Percentiles rank a stretch among this genome's conserved stretches.
Conservation (phyloP, 1,140 invertebrate species). For the Nebria ingens region DNA sequence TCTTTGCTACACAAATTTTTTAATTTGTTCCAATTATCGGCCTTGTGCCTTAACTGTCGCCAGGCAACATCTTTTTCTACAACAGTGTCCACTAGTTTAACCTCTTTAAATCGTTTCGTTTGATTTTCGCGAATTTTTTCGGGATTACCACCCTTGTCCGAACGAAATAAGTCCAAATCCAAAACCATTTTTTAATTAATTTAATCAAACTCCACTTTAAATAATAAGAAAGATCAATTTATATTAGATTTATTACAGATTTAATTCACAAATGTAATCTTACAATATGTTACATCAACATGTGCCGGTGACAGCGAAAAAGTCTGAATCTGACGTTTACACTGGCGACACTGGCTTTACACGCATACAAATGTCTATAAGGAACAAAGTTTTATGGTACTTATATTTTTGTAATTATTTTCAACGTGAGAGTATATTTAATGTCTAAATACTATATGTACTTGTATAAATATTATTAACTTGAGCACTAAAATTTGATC, state of each 20-base stretch:
- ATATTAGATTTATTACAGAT: background rate
- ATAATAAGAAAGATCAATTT: background rate
- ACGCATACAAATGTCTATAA: too few relatives aligned
- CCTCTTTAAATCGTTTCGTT: constrained; percentile 87
- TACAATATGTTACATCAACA: constrained; percentile 8
- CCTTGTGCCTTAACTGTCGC: constrained; percentile 81
- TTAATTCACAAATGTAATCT: constrained; percentile 1
- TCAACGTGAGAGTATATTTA: too few relatives aligned
- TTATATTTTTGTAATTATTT: too few relatives aligned
- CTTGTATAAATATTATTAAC: too few relatives aligned
- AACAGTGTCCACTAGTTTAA: constrained; percentile 81
- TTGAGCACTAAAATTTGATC: too few relatives aligned
- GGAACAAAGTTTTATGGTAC: too few relatives aligned
- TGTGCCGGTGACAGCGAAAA: background rate
- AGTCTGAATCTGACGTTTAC: background rate
- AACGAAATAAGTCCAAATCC: constrained; percentile 94
- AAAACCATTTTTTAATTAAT: constrained; percentile 69
- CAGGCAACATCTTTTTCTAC: constrained; percentile 81
- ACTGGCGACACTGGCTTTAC: background rate
- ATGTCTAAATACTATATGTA: too few relatives aligned
- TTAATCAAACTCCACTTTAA: background rate
- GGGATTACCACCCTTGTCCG: constrained; percentile 90
- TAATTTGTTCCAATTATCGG: constrained; percentile 87
- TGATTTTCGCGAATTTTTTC: constrained; percentile 88
- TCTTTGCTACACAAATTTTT: constrained; percentile 96